Percentiles rank a stretch among this genome's conserved stretches.
Conservation (phyloP, 2,113 vertebrate genomes). For the Corvus cornix region DNA sequence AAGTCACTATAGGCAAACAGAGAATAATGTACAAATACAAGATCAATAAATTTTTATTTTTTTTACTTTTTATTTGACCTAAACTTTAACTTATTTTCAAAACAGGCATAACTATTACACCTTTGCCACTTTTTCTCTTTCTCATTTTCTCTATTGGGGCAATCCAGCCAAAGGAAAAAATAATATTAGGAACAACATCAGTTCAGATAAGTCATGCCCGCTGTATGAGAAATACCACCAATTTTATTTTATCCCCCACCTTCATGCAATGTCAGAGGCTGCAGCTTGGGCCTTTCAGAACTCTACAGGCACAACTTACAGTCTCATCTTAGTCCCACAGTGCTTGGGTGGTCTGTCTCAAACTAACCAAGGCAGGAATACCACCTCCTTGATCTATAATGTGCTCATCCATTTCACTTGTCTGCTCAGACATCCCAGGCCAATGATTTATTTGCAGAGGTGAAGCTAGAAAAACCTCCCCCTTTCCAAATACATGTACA, state of each 20-base stretch:
- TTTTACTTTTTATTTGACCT: background rate
- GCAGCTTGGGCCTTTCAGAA: background rate
- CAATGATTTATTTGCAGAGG: conserved; percentile 51
- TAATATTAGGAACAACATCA: background rate
- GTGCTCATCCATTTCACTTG: conserved; percentile 26
- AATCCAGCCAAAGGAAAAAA: background rate
- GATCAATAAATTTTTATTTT: background rate
- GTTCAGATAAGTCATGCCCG: background rate
- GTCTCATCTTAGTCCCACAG: background rate
- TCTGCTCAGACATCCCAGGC: conserved; percentile 4
- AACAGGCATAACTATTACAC: background rate
- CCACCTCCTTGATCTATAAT: conserved; percentile 36
- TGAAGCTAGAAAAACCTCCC: conserved; percentile 7
- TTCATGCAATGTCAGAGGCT: background rate
- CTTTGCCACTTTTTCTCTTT: background rate
- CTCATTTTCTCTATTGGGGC: background rate
- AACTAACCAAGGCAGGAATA: background rate
- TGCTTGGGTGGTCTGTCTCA: conserved; percentile 41
- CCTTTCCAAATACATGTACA: background rate
- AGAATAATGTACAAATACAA: background rate
- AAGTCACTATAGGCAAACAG: background rate
- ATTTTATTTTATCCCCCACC: background rate
- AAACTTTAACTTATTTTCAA: background rate
- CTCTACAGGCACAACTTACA: background rate
- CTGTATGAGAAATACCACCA: background rate